Conservation (phyloP, 2,888 invertebrate genomes). For the Cephalotes varians region DNA sequence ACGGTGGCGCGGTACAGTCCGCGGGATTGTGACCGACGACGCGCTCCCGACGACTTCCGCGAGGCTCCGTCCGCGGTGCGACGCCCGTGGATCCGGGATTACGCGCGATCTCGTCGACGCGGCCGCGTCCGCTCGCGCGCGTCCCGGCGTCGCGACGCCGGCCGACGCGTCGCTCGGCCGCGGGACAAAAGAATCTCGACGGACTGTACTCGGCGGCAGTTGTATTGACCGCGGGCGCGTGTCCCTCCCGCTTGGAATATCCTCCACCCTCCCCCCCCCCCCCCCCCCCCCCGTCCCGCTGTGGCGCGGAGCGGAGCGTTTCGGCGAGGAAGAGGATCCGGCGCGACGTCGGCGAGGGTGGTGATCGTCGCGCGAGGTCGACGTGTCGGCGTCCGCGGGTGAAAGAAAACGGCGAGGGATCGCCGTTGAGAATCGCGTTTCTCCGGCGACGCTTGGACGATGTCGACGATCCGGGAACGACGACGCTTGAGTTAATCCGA, state of each 20-base stretch:
- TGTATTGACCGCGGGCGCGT: constrained; percentile 79
- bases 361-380: constrained; percentile 27
- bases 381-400: neutral
- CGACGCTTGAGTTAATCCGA: constrained; percentile 18
- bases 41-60: neutral
- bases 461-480: constrained; percentile 68
- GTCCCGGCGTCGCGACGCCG: neutral
- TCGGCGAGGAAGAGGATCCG: constrained; percentile 48
- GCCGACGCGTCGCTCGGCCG: neutral
- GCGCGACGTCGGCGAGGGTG: neutral
- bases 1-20: constrained; percentile 72
- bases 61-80: neutral
- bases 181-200: constrained; percentile 78
- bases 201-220: constrained; percentile 79
- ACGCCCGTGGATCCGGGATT: too few species aligned
- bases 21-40: constrained; percentile 76
- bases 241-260: constrained; percentile 51
- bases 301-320: constrained; percentile 24
- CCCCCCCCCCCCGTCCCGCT: neutral
- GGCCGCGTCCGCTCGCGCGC: neutral
- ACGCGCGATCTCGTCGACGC: too few species aligned
- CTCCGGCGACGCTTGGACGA: constrained; percentile 66
- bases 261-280: too few species aligned
- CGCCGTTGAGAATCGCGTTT: neutral
- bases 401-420: neutral